Base-by-base conservation (phyloP, 2,888 invertebrate genomes). In the Dorcus parallelipipedus region DNA sequence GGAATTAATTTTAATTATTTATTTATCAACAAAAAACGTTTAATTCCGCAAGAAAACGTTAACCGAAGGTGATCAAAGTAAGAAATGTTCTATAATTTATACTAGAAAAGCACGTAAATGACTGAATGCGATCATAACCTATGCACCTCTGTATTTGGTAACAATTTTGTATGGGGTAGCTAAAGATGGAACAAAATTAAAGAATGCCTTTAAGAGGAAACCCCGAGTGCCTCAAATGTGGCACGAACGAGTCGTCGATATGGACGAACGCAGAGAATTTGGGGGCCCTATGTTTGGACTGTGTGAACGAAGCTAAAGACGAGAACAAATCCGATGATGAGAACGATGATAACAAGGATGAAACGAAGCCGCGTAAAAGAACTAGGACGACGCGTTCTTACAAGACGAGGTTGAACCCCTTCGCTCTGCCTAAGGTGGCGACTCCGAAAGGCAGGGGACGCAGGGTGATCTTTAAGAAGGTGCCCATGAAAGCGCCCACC, bases 401-500 rank as follows among this genome's bases (percentile, higher is more conserved):
- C 59, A 79, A 78, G 67, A 79, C 79, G 1, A 71, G 79, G 64
- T 63, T 75, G 47, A 80, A 80, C 67, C 79, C 79, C 1, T 73
- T 76, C 64, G 78, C 79, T 23, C 61, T 77, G n/a, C 76, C 79
- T 0, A 80, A 80, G 70, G 64, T 69, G 9, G 57, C 71, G 0
- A 65, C 80, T 3, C 81, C 86, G 1, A 84, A 90, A 72, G 91
- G 91, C 1, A 86, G 90, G 68, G 90, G 90, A 10, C 82, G 94
- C 2, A 80, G 94, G 60, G 84, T 87, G 53, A 83, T 93, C 57
- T 90, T 91, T 71, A 92, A 92, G 75, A 87, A 89, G 68, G 85
- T 84, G 23, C 91, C 93, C 0, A 82, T 90, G 3, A 93, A 91
- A 76, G 90, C 93, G 0, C 92, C 93, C 0, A 83, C 86, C 0